These are phyloP conservation scores for Scomber japonicus DNA, from an alignment of 2,113 vertebrate genomes.

Conservation along the genomic window DNA sequence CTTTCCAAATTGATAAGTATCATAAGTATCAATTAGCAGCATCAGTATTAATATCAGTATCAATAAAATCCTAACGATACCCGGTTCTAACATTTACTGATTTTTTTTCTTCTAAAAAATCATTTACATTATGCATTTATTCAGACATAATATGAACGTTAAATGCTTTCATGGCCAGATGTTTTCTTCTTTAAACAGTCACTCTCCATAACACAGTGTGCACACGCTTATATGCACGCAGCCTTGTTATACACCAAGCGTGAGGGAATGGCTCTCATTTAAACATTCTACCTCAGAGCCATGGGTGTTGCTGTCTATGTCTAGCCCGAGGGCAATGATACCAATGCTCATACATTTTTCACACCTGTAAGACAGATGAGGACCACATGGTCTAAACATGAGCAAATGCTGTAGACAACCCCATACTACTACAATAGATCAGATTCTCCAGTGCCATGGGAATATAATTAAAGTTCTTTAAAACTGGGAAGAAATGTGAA, in stretches of 20 bases:
- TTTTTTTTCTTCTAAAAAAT: background rate
- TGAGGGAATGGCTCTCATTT: conserved; percentile 64
- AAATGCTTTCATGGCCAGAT: conserved; percentile 1
- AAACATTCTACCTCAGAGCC: conserved; percentile 60
- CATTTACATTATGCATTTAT: conserved; percentile 5
- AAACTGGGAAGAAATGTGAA: conserved; percentile 7
- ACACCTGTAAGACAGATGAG: conserved; percentile 70
- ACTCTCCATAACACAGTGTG: conserved; percentile 1
- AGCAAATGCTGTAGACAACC: conserved; percentile 33
- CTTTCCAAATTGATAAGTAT: too few relatives aligned
- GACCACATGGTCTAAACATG: conserved; percentile 58
- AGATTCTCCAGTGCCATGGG: conserved; percentile 9
- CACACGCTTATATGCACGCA: conserved; percentile 7
- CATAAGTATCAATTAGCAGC: too few relatives aligned
- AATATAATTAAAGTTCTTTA: conserved; percentile 45
- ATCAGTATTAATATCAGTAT: too few relatives aligned
- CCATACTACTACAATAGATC: background rate
- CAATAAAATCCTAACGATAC: too few relatives aligned
- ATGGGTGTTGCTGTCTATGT: conserved; percentile 67
- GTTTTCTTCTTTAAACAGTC: conserved; percentile 7
- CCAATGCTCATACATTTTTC: conserved; percentile 74
- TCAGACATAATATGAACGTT: background rate
- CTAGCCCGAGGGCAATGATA: conserved; percentile 68
- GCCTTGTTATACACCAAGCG: conserved; percentile 20
- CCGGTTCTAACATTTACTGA: background rate